Conservation (phyloP, 2,888 invertebrate genomes). For the Acanthosepion esculentum region DNA sequence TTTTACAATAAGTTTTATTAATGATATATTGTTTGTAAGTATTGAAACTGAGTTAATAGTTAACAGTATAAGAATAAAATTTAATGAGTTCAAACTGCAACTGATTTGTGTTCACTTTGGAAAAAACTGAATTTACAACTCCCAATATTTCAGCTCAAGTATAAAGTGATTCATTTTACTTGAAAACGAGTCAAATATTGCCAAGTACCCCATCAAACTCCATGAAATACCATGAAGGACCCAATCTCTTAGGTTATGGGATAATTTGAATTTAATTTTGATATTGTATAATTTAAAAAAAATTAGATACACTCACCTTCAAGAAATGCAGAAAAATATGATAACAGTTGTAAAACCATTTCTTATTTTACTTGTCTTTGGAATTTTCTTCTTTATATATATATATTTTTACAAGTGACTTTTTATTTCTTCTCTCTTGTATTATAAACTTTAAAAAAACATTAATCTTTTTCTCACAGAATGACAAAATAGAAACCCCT, state of each 20-base stretch:
- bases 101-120: too few relatives aligned
- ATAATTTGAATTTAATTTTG: too few relatives aligned
- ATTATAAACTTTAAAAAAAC: background rate
- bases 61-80: background rate
- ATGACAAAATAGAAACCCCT: background rate
- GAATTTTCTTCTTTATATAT: background rate
- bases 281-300: too few relatives aligned
- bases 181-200: too few relatives aligned
- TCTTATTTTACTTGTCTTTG: background rate
- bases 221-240: too few relatives aligned
- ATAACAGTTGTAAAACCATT: too few relatives aligned
- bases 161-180: too few relatives aligned
- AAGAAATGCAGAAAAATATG: background rate
- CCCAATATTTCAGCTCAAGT: too few relatives aligned
- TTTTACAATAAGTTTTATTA: too few relatives aligned
- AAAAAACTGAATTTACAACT: too few relatives aligned
- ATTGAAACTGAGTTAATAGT: background rate
- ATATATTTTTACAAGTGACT: background rate
- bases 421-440: background rate
- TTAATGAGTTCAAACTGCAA: background rate
- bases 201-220: too few relatives aligned
- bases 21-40: background rate
- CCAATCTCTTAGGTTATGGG: too few relatives aligned
- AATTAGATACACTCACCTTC: background rate
- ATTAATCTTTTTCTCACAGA: background rate